Percentiles rank a stretch among this genome's conserved stretches.
Evolutionary conservation across 2,113 vertebrate genomes (phyloP).

Genomic region (Albula glossodonta): DNA sequence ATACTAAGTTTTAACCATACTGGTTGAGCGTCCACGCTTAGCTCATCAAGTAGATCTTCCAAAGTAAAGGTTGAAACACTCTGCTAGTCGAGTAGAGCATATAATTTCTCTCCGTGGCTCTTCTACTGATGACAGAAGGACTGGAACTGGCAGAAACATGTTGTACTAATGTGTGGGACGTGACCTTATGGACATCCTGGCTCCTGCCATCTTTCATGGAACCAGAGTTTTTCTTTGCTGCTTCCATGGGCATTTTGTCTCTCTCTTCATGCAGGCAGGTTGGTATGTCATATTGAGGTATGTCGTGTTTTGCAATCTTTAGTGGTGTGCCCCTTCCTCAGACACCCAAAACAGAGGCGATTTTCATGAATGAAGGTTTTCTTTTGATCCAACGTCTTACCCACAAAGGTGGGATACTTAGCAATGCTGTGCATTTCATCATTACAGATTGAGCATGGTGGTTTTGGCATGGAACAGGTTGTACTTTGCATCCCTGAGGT

Average conservation of each 20-base stretch:
- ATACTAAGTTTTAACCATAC: conserved; percentile 32
- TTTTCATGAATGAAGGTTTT: conserved; percentile 29
- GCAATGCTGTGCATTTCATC: conserved; percentile 26
- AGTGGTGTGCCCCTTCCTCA: conserved; percentile 32
- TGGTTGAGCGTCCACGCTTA: conserved; percentile 14
- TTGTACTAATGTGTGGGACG: neutral
- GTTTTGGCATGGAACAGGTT: neutral
- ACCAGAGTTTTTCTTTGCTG: neutral
- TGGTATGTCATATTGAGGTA: too few species aligned
- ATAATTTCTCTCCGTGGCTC: conserved; percentile 23
- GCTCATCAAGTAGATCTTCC: conserved; percentile 18
- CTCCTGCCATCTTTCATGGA: neutral
- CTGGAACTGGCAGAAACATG: conserved; percentile 15
- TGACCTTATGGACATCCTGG: conserved; percentile 1
- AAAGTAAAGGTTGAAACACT: conserved; percentile 32
- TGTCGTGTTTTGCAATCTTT: conserved; percentile 36
- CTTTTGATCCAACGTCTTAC: conserved; percentile 24
- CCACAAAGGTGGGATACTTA: conserved; percentile 27
- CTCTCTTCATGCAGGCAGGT: conserved; percentile 31
- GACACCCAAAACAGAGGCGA: conserved; percentile 34
- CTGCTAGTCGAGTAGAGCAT: conserved; percentile 25
- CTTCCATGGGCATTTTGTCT: conserved; percentile 9
- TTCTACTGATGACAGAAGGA: conserved; percentile 2
- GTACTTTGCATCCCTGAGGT: conserved; percentile 1
- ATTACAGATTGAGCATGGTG: conserved; percentile 29